Conservation (phyloP, 1,140 invertebrate genomes). For the Meteorus sp. region DNA sequence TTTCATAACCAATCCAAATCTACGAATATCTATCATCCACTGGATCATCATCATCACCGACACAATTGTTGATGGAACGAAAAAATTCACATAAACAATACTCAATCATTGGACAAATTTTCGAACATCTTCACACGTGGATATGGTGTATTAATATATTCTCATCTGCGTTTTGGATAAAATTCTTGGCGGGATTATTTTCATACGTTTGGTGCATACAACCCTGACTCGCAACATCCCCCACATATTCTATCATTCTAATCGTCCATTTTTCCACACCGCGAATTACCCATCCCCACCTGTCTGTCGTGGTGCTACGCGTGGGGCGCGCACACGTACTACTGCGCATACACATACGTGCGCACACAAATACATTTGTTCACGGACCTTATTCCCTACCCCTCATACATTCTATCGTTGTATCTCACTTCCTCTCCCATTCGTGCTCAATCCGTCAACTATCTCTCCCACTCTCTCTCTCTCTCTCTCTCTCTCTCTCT, state of each 20-base stretch:
- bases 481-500: slow-evolving; percentile 42
- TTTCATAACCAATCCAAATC: slow-evolving; percentile 43
- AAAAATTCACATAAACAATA: slow-evolving; percentile 11
- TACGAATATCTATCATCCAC: too few species aligned
- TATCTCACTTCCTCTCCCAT: slow-evolving; percentile 16
- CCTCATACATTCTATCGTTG: neutral
- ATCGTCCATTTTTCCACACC: slow-evolving; percentile 29
- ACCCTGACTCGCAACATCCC: slow-evolving; percentile 26
- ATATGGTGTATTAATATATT: neutral
- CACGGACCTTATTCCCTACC: neutral
- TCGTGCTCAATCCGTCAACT: slow-evolving; percentile 32
- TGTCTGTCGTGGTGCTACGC: slow-evolving; percentile 30
- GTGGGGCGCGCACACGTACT: slow-evolving; percentile 24
- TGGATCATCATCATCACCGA: slow-evolving; percentile 35
- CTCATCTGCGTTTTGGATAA: too few species aligned
- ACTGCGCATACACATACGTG: neutral
- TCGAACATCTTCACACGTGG: slow-evolving; percentile 32
- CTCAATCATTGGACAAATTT: too few species aligned
- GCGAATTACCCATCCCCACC: slow-evolving; percentile 30
- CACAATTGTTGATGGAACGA: slow-evolving; percentile 11
- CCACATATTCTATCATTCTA: slow-evolving; percentile 18
- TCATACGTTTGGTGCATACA: slow-evolving; percentile 33
- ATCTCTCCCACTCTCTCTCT: slow-evolving; percentile 20
- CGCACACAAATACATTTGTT: slow-evolving; percentile 17
- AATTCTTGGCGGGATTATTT: slow-evolving; percentile 34